Evolutionary conservation across 2,888 invertebrate genomes (phyloP).

Genomic region (Chrysolina oricalcia): DNA sequence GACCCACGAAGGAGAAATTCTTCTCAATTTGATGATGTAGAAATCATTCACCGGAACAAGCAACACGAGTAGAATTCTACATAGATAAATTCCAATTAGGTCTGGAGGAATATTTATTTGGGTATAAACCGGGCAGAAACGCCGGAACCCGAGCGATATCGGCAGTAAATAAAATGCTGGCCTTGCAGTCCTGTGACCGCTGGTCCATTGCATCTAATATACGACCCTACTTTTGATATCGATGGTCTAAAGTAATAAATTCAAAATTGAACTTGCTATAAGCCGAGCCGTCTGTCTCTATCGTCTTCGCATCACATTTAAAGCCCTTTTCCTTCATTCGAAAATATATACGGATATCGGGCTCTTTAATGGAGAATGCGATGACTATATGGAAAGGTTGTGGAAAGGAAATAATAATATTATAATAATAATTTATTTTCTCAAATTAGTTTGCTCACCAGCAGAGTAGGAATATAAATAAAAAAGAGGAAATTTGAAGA

Average conservation of each 20-base stretch:
- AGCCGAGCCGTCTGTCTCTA: constrained; percentile 65
- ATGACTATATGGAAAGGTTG: constrained; percentile 29
- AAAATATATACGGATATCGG: constrained; percentile 42
- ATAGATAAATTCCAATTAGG: constrained; percentile 49
- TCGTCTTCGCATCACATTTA: constrained; percentile 54
- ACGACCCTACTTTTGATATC: constrained; percentile 63
- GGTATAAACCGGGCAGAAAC: constrained; percentile 30
- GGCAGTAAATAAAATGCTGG: constrained; percentile 51
- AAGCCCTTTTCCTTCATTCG: constrained; percentile 38
- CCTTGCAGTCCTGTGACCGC: constrained; percentile 60
- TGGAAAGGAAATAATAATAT: too few species aligned
- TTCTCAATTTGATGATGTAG: neutral
- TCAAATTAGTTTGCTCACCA: too few species aligned
- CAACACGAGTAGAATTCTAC: neutral
- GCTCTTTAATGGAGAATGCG: constrained; percentile 38
- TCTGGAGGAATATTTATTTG: constrained; percentile 46
- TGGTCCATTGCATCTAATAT: constrained; percentile 65
- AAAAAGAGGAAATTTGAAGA: too few species aligned
- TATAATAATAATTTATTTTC: too few species aligned
- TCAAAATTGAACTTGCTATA: constrained; percentile 66
- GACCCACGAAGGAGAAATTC: too few species aligned
- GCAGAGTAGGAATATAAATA: too few species aligned
- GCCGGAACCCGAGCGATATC: constrained; percentile 25
- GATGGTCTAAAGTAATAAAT: constrained; percentile 65
- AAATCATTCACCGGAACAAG: neutral